phyloP scores from a whole-genome alignment of 2,113 vertebrate species.

The Percina caprodes region DNA sequence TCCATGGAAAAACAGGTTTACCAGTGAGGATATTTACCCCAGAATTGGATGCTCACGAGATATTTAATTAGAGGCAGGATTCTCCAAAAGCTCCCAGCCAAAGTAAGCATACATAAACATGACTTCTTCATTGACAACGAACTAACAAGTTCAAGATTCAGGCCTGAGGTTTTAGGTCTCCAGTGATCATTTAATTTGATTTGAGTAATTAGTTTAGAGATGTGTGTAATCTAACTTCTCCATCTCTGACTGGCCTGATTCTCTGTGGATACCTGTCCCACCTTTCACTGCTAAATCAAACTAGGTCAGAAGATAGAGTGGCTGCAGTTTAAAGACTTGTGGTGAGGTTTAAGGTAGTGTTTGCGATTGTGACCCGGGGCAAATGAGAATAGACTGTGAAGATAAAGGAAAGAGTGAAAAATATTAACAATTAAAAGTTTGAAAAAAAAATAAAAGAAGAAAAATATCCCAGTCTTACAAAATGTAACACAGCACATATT shows the following conservation, averaged over 20 bases:
- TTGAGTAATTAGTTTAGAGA: conserved; percentile 65
- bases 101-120: conserved; percentile 57
- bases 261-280: neutral
- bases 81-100: conserved; percentile 26
- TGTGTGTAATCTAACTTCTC: conserved; percentile 36
- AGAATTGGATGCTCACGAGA: conserved; percentile 25
- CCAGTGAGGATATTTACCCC: conserved; percentile 41
- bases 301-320: neutral
- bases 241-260: conserved; percentile 49
- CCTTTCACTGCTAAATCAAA: neutral
- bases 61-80: conserved; percentile 33
- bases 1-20: conserved; percentile 48
- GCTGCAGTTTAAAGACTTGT: neutral
- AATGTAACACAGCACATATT: neutral
- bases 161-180: conserved; percentile 44
- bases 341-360: neutral
- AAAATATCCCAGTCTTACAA: neutral
- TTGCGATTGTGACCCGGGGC: neutral
- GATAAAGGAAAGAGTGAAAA: neutral
- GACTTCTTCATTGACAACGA: conserved; percentile 20
- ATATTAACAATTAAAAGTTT: neutral
- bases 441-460: neutral
- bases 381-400: neutral
- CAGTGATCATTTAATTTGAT: conserved; percentile 60
- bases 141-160: conserved; percentile 17